Evolutionary conservation across 1,140 invertebrate genomes (phyloP).

Genomic region (Hypsibius dujardini): DNA sequence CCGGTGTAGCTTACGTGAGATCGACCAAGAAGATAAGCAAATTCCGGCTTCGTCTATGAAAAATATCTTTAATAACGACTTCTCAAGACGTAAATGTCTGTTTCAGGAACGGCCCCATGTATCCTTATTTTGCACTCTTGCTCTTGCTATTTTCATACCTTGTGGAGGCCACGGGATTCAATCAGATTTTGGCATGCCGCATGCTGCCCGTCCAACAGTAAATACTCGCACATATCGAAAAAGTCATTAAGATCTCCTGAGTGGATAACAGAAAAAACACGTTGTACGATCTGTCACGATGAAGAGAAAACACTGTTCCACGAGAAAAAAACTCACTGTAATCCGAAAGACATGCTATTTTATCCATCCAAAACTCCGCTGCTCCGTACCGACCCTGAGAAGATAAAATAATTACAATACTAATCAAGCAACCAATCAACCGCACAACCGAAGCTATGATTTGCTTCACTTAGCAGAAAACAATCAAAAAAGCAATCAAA

Average conservation of each 20-base stretch:
- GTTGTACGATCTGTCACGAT: background rate
- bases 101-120: too few species aligned
- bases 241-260: background rate
- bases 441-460: background rate
- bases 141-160: background rate
- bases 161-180: background rate
- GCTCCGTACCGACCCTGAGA: slow-evolving; percentile 6
- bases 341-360: background rate
- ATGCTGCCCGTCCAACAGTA: slow-evolving; percentile 11
- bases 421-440: background rate
- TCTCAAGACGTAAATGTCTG: too few species aligned
- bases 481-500: too few species aligned
- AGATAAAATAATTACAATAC: background rate
- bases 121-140: too few species aligned
- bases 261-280: background rate
- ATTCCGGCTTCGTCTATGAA: background rate
- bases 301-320: background rate
- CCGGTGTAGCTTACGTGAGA: background rate
- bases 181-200: background rate
- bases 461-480: too few species aligned
- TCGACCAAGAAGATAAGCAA: background rate
- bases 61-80: too few species aligned
- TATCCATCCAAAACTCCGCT: slow-evolving; percentile 15
- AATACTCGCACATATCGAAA: background rate
- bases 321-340: background rate